phyloP scores from a whole-genome alignment of 1,140 invertebrate genomes.

The Scaptomyza montana region DNA sequence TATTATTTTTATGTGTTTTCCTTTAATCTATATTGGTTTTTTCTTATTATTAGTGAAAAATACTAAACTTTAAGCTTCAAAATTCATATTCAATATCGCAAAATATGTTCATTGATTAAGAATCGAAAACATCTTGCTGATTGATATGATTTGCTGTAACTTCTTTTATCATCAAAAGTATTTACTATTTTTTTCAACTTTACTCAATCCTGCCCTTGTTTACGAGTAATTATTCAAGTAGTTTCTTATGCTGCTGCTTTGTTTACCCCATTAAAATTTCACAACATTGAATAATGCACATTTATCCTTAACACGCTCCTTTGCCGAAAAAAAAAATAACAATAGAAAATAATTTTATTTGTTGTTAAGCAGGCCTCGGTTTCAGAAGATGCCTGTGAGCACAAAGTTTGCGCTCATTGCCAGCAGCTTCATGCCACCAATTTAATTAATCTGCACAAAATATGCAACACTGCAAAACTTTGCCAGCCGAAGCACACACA shows the following conservation, averaged over 20 bases:
- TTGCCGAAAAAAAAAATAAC: not conserved
- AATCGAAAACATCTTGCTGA: too few relatives aligned
- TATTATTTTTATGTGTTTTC: too few relatives aligned
- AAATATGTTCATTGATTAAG: too few relatives aligned
- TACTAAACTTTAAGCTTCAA: too few relatives aligned
- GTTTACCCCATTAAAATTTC: slow-evolving; percentile 52
- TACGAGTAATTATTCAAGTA: not conserved
- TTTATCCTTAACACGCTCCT: slow-evolving; percentile 32
- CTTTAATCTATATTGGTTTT: too few relatives aligned
- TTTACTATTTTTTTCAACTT: not conserved
- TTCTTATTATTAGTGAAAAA: too few relatives aligned
- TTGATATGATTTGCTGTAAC: too few relatives aligned
- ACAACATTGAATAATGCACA: slow-evolving; percentile 60
- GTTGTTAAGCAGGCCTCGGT: slow-evolving; percentile 26
- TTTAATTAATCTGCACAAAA: slow-evolving; percentile 81
- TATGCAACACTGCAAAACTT: slow-evolving; percentile 78
- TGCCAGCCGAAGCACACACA: slow-evolving; percentile 48
- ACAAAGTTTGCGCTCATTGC: slow-evolving; percentile 33
- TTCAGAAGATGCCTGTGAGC: slow-evolving; percentile 6
- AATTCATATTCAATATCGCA: too few relatives aligned
- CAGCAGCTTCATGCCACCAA: slow-evolving; percentile 62
- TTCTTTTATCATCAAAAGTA: too few relatives aligned
- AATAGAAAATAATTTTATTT: too few relatives aligned
- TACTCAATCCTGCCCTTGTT: not conserved
- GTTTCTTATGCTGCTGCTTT: slow-evolving; percentile 2